Evolutionary conservation across 2,113 vertebrate species (phyloP).

Genomic region (Platycercus adscitus): DNA sequence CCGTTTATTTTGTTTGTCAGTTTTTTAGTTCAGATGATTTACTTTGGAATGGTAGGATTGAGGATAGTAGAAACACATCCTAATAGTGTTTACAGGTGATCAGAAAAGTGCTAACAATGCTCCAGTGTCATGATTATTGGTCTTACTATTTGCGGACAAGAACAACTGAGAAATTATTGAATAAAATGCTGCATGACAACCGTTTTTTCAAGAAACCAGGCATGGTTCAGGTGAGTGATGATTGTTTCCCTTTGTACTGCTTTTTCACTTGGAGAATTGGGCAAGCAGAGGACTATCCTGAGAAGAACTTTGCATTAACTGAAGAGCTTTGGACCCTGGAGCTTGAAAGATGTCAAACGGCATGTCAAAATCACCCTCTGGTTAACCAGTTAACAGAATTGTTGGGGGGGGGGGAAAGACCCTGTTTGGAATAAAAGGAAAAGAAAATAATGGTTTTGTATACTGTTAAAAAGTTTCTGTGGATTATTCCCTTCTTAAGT

Average conservation of each 20-base stretch:
- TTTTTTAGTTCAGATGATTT: not conserved
- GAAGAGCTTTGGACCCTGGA: not conserved
- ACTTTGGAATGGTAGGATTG: not conserved
- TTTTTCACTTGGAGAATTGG: not conserved
- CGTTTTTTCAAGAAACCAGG: not conserved
- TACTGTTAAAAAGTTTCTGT: not conserved
- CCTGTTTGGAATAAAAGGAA: not conserved
- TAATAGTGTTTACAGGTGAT: not conserved
- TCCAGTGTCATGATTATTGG: not conserved
- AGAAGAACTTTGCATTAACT: not conserved
- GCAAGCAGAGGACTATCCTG: not conserved
- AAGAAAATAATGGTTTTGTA: not conserved
- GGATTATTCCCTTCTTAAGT: not conserved
- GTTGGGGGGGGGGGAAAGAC: not conserved
- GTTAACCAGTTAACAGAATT: not conserved
- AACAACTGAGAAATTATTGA: not conserved
- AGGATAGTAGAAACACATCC: not conserved
- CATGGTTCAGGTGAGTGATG: not conserved
- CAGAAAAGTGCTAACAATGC: not conserved
- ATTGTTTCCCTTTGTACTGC: not conserved
- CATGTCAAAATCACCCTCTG: not conserved
- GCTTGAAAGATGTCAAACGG: not conserved
- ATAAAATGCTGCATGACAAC: not conserved
- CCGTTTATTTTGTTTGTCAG: not conserved
- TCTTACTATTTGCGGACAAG: not conserved